Percentiles rank a stretch among this genome's conserved stretches.
phyloP scores from a whole-genome alignment of 2,888 invertebrate genomes.

The Drosophila mimetica region DNA sequence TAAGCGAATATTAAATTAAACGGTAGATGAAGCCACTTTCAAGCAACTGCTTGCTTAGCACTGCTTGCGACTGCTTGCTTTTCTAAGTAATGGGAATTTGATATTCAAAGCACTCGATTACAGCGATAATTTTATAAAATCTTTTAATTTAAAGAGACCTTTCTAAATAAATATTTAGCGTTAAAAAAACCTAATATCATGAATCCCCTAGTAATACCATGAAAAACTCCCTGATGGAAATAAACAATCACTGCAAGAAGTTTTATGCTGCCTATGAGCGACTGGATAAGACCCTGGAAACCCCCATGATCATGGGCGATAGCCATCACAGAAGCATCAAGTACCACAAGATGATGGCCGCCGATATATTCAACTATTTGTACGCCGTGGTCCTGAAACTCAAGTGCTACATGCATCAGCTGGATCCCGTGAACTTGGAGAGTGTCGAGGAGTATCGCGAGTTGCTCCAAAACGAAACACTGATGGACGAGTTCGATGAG shows the following conservation, averaged over 20 bases:
- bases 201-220: constrained; percentile 56
- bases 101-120: too few species aligned
- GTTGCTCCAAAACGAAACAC: constrained; percentile 47
- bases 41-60: too few species aligned
- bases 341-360: constrained; percentile 67
- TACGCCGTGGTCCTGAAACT: constrained; percentile 68
- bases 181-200: too few species aligned
- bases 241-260: constrained; percentile 53
- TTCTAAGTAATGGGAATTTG: too few species aligned
- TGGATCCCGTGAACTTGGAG: constrained; percentile 74
- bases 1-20: too few species aligned
- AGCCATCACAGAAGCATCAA: constrained; percentile 69
- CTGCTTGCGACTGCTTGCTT: too few species aligned
- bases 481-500: constrained; percentile 73
- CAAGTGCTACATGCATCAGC: constrained; percentile 68
- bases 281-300: constrained; percentile 62
- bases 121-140: too few species aligned
- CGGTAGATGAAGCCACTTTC: too few species aligned
- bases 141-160: too few species aligned
- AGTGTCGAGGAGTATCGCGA: constrained; percentile 74
- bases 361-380: constrained; percentile 77
- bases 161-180: too few species aligned
- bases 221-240: constrained; percentile 40
- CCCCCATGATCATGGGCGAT: constrained; percentile 75
- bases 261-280: constrained; percentile 65